phyloP scores from a whole-genome alignment of 2,113 vertebrate species.

The Gymnobelideus leadbeateri region DNA sequence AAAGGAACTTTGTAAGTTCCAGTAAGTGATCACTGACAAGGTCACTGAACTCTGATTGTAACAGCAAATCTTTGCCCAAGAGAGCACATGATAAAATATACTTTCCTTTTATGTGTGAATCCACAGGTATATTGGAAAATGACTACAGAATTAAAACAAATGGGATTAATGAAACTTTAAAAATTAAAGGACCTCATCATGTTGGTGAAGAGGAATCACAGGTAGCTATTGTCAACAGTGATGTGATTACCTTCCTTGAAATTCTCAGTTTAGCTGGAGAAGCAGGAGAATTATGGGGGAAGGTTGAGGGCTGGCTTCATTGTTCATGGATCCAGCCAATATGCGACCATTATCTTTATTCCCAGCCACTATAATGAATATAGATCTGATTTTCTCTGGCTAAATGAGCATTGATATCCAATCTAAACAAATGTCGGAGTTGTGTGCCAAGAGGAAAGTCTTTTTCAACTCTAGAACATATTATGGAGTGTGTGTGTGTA shows the following conservation, averaged over 20 bases:
- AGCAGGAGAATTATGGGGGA: not conserved
- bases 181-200: not conserved
- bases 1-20: not conserved
- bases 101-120: not conserved
- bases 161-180: not conserved
- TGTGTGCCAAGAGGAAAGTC: constrained; percentile 66
- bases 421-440: constrained; percentile 52
- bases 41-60: not conserved
- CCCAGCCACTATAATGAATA: constrained; percentile 51
- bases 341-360: constrained; percentile 47
- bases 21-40: not conserved
- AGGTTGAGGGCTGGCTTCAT: not conserved
- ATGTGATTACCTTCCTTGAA: constrained; percentile 55
- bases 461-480: constrained; percentile 38
- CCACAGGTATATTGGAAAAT: not conserved
- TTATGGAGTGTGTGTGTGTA: constrained; percentile 16
- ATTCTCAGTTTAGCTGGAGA: constrained; percentile 55
- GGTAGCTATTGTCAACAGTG: constrained; percentile 40
- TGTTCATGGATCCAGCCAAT: not conserved
- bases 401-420: constrained; percentile 33
- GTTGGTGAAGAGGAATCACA: constrained; percentile 44
- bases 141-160: not conserved
- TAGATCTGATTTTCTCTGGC: constrained; percentile 18
- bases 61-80: not conserved
- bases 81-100: not conserved